Evolutionary conservation across 2,113 vertebrate genomes (phyloP).

Genomic region (Poicephalus gulielmi): DNA sequence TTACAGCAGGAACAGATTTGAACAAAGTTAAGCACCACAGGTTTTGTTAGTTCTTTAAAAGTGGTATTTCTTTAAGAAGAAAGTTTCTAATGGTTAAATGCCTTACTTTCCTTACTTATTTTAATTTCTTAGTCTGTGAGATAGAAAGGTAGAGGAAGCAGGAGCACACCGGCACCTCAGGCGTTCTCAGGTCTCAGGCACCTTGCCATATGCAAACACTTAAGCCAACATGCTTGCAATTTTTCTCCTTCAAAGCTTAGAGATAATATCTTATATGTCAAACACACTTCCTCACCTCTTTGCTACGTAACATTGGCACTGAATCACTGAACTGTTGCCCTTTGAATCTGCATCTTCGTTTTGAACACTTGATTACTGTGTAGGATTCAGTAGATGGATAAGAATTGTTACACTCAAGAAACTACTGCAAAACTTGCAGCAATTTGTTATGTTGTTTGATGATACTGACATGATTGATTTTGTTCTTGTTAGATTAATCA

Average conservation of each 20-base stretch:
- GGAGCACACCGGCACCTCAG: neutral
- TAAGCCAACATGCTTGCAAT: rapidly evolving
- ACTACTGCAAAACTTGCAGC: neutral
- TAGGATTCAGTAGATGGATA: neutral
- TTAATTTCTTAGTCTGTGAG: neutral
- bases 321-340: neutral
- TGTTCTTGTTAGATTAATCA: conserved; percentile 50
- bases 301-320: neutral
- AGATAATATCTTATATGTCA: neutral
- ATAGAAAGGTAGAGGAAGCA: neutral
- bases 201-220: neutral
- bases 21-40: neutral
- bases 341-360: neutral
- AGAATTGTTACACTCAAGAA: neutral
- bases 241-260: neutral
- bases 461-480: conserved; percentile 41
- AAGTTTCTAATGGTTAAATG: rapidly evolving
- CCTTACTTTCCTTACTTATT: neutral
- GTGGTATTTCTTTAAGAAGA: neutral
- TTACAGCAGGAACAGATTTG: neutral
- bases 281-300: neutral
- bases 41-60: neutral
- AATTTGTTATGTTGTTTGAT: neutral
- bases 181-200: neutral
- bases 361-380: neutral